Conservation (phyloP, 2,113 vertebrate genomes). For the Stomatorhinus ivindoensis region DNA sequence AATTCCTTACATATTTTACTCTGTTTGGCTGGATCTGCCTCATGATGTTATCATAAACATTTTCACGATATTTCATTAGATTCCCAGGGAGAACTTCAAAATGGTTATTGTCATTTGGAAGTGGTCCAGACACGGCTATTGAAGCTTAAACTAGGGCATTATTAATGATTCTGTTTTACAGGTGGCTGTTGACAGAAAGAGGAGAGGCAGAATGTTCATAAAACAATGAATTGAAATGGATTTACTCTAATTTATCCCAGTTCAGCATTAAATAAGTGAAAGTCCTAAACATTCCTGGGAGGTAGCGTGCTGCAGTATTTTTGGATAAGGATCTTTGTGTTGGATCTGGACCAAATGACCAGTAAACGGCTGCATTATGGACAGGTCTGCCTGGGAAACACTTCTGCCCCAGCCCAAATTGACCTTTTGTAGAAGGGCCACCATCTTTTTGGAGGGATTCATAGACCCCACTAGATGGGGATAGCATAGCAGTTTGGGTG, state of each 20-base stretch:
- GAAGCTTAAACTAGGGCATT: background rate
- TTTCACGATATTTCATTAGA: background rate
- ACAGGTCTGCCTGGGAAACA: background rate
- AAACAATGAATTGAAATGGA: background rate
- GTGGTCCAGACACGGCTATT: background rate
- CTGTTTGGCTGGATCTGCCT: background rate
- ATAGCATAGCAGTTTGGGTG: background rate
- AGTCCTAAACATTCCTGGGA: background rate
- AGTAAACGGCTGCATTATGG: background rate
- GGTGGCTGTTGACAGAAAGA: background rate
- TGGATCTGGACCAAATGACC: background rate
- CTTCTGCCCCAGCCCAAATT: background rate
- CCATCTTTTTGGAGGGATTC: background rate
- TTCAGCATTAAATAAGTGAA: background rate
- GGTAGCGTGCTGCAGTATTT: background rate
- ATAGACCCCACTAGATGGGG: background rate
- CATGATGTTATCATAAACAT: background rate
- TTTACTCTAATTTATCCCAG: background rate
- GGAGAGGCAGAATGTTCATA: background rate
- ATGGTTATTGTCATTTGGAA: background rate
- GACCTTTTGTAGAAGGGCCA: background rate
- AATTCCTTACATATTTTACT: background rate
- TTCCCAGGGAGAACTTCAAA: background rate
- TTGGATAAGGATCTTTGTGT: background rate
- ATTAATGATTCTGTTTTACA: background rate